Evolutionary conservation across 2,888 invertebrate species (phyloP).

Genomic region (Coleophora deauratella): DNA sequence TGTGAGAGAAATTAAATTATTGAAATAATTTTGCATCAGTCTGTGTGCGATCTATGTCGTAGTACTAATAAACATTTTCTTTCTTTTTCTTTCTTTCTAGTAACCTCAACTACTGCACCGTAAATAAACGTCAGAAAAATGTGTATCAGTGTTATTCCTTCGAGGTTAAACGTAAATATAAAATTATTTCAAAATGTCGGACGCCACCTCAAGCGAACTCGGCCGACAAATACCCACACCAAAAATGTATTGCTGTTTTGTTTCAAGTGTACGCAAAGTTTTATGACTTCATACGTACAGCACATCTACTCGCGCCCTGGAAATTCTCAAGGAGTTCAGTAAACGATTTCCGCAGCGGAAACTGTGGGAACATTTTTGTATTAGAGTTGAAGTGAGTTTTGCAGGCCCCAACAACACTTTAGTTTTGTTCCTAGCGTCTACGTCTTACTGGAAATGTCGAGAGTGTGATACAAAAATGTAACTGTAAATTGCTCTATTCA

Average conservation of each 20-base stretch:
- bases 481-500: too few relatives aligned
- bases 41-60: too few relatives aligned
- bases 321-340: conserved; percentile 10
- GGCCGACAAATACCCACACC: conserved; percentile 15
- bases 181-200: conserved; percentile 23
- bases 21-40: too few relatives aligned
- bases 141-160: too few relatives aligned
- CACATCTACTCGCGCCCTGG: conserved; percentile 9
- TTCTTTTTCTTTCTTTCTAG: too few relatives aligned
- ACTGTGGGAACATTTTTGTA: conserved; percentile 7
- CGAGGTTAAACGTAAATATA: conserved; percentile 12
- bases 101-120: too few relatives aligned
- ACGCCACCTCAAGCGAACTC: conserved; percentile 12
- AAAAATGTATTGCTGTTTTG: conserved; percentile 26
- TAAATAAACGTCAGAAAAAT: too few relatives aligned
- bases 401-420: conserved; percentile 1
- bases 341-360: conserved; percentile 13
- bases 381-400: conserved; percentile 4
- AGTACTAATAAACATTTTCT: too few relatives aligned
- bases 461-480: not conserved
- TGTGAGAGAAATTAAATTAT: too few relatives aligned
- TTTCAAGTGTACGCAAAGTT: conserved; percentile 24
- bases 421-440: not conserved
- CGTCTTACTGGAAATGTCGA: not conserved
- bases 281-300: conserved; percentile 21